phyloP scores from a whole-genome alignment of 2,113 vertebrate species.

The Sphaerodactylus townsendi region DNA sequence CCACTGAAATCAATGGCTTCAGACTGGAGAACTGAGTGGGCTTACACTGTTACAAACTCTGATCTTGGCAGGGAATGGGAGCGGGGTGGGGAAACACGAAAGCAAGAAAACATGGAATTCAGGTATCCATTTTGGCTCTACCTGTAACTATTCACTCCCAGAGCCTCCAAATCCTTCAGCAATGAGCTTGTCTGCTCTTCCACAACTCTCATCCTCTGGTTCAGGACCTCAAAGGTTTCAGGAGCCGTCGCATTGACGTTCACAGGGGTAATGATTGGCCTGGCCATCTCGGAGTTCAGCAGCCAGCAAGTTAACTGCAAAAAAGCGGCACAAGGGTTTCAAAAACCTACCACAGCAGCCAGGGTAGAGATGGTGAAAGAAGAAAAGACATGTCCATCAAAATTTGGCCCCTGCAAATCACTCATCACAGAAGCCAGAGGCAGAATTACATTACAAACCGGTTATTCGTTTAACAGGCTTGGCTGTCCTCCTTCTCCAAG shows the following conservation, averaged over 20 bases:
- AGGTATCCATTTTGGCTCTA: slow-evolving; percentile 15
- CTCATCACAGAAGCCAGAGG: too few relatives aligned
- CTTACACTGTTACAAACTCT: too few relatives aligned
- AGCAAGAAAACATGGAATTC: too few relatives aligned
- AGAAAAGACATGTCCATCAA: too few relatives aligned
- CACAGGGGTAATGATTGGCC: slow-evolving; percentile 54
- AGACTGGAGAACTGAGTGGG: too few relatives aligned
- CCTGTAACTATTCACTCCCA: slow-evolving; percentile 56
- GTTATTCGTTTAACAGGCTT: too few relatives aligned
- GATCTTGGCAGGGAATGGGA: rapidly evolving
- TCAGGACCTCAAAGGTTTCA: slow-evolving; percentile 67
- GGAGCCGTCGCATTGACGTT: slow-evolving; percentile 61
- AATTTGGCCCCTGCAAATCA: too few relatives aligned
- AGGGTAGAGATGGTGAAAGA: neutral
- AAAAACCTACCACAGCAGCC: neutral
- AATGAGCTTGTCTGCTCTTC: slow-evolving; percentile 73
- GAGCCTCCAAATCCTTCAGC: slow-evolving; percentile 58
- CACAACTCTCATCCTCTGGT: slow-evolving; percentile 69
- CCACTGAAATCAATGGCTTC: too few relatives aligned
- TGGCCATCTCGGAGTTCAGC: slow-evolving; percentile 42
- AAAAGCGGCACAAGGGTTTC: neutral
- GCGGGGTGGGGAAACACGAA: too few relatives aligned
- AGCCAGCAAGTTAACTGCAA: slow-evolving; percentile 12
- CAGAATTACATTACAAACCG: too few relatives aligned
- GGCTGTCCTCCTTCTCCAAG: too few relatives aligned